Percentiles rank a stretch among this genome's conserved stretches.
Evolutionary conservation across 2,113 vertebrate species (phyloP).

Genomic region (Anser brachyrhynchus): DNA sequence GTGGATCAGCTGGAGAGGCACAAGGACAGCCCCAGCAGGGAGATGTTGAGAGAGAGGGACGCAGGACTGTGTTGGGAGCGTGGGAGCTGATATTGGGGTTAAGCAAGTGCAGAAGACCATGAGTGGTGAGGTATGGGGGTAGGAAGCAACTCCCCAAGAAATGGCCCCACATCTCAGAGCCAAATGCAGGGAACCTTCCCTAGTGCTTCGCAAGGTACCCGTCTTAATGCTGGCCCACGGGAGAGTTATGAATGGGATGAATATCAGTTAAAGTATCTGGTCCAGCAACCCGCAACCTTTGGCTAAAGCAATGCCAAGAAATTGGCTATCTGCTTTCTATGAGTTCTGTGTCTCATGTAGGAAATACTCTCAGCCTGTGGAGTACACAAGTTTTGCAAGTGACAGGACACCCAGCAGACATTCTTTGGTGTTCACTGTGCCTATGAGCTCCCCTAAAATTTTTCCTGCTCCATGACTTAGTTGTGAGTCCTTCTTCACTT

Average conservation of each 20-base stretch:
- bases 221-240: neutral
- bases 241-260: neutral
- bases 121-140: accelerated
- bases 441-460: neutral
- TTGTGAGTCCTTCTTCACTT: neutral
- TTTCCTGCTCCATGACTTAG: neutral
- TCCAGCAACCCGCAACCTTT: neutral
- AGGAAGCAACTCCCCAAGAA: neutral
- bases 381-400: neutral
- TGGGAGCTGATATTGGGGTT: neutral
- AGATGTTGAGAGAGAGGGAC: neutral
- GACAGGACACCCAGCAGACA: neutral
- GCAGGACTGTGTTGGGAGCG: accelerated
- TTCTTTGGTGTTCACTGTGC: neutral
- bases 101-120: neutral
- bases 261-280: neutral
- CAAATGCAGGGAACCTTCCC: neutral
- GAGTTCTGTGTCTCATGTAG: accelerated
- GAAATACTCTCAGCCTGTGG: neutral
- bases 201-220: neutral
- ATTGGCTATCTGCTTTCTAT: neutral
- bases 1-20: neutral
- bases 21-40: neutral
- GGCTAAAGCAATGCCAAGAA: neutral
- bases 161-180: neutral